Evolutionary conservation across 1,140 invertebrate species (phyloP).

Genomic region (Piezodorus guildinii): DNA sequence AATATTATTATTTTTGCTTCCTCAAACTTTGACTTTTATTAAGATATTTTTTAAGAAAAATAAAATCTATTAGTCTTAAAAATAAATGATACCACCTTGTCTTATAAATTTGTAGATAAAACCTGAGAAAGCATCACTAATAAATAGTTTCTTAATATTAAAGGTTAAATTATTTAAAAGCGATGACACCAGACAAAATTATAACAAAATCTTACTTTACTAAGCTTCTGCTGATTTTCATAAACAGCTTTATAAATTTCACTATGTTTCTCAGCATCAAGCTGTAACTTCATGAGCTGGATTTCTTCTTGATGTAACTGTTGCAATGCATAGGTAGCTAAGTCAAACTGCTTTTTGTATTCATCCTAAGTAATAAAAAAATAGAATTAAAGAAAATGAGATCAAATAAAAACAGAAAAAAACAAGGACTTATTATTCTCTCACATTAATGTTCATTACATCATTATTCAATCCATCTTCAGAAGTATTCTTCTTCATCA

Average conservation of each 20-base stretch:
- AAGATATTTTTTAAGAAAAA: too few relatives aligned
- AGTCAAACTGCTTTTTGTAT: slow-evolving; percentile 6
- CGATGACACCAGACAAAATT: too few relatives aligned
- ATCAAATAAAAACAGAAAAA: background rate
- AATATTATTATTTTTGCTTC: too few relatives aligned
- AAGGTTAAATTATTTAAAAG: too few relatives aligned
- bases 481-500: background rate
- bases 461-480: background rate
- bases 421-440: background rate
- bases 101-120: too few relatives aligned
- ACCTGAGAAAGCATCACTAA: too few relatives aligned
- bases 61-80: too few relatives aligned
- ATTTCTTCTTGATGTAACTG: slow-evolving; percentile 17
- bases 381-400: background rate
- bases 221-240: background rate
- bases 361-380: slow-evolving; percentile 18
- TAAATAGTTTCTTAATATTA: too few relatives aligned
- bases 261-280: slow-evolving; percentile 9
- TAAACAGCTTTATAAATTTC: background rate
- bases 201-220: too few relatives aligned
- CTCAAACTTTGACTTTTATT: too few relatives aligned
- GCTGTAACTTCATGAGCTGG: background rate
- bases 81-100: too few relatives aligned
- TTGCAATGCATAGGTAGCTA: slow-evolving; percentile 9
- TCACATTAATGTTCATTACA: background rate